phyloP scores from a whole-genome alignment of 2,888 invertebrate species.

The Odiellus spinosus region DNA sequence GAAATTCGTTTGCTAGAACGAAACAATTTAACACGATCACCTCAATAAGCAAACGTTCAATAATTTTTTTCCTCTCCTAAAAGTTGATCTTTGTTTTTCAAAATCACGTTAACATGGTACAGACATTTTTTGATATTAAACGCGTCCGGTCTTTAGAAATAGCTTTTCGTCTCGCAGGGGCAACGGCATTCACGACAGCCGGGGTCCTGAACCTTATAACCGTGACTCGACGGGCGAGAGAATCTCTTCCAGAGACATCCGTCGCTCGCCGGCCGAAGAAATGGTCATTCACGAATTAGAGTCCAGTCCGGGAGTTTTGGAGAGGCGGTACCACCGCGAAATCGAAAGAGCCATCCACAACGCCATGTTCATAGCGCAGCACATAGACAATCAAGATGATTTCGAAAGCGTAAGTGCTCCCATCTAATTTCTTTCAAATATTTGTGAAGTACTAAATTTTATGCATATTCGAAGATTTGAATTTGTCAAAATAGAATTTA shows the following conservation, averaged over 20 bases:
- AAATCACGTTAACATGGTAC: neutral
- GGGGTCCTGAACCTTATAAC: neutral
- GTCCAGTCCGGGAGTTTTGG: constrained; percentile 49
- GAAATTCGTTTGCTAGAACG: too few relatives aligned
- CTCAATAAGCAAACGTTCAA: too few relatives aligned
- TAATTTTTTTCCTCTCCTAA: too few relatives aligned
- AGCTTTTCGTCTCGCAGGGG: neutral
- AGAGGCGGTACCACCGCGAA: constrained; percentile 57
- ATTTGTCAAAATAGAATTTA: too few relatives aligned
- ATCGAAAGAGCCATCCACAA: constrained; percentile 85
- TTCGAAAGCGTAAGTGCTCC: constrained; percentile 18
- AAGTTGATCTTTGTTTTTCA: too few relatives aligned
- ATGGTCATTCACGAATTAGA: constrained; percentile 53
- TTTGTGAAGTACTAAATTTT: too few relatives aligned
- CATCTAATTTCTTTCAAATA: neutral
- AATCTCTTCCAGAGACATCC: neutral
- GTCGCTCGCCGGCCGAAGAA: constrained; percentile 45
- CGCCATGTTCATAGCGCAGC: constrained; percentile 88
- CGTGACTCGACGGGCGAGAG: neutral
- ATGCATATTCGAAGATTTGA: too few relatives aligned
- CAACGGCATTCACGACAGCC: neutral
- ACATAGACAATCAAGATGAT: constrained; percentile 49
- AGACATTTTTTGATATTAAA: neutral
- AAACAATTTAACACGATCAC: too few relatives aligned
- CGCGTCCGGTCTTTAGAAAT: too few relatives aligned